These are phyloP conservation scores for Drosophila emarginata DNA, from an alignment of 2,888 invertebrate genomes.

Conservation along the genomic window DNA sequence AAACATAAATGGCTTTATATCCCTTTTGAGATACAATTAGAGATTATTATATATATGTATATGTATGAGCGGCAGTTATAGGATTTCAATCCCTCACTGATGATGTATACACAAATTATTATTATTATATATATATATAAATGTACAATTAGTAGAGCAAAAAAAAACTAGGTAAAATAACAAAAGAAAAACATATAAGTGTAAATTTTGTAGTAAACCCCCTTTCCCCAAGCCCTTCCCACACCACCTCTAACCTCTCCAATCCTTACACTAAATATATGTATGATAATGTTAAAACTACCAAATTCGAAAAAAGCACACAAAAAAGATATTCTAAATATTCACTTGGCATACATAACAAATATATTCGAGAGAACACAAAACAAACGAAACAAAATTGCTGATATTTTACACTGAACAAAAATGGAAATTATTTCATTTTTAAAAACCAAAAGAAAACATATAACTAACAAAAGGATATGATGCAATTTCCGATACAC, in stretches of 20 bases:
- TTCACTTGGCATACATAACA: conserved; percentile 22
- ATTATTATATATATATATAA: conserved; percentile 45
- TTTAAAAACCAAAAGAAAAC: conserved; percentile 27
- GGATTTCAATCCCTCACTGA: conserved; percentile 8
- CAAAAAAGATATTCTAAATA: conserved; percentile 53
- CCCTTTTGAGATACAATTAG: conserved; percentile 76
- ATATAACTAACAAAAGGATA: conserved; percentile 25
- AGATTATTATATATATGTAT: conserved; percentile 43
- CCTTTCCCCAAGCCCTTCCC: conserved; percentile 27
- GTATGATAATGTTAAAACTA: conserved; percentile 34
- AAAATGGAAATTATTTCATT: conserved; percentile 38
- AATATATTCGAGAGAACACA: conserved; percentile 42
- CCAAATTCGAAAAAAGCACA: conserved; percentile 8
- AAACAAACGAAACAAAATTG: conserved; percentile 55
- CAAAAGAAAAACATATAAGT: conserved; percentile 34
- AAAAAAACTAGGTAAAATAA: conserved; percentile 36
- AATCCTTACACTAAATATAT: conserved; percentile 24
- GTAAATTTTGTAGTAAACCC: conserved; percentile 64
- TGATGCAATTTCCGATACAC: conserved; percentile 6
- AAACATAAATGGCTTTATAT: conserved; percentile 77
- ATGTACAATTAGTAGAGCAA: conserved; percentile 49
- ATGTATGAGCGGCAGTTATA: conserved; percentile 44
- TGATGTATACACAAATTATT: conserved; percentile 28
- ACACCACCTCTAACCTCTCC: conserved; percentile 10
- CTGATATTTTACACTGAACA: conserved; percentile 71